Evolutionary conservation across 2,888 invertebrate genomes (phyloP).

Genomic region (Heliothis peltigera): DNA sequence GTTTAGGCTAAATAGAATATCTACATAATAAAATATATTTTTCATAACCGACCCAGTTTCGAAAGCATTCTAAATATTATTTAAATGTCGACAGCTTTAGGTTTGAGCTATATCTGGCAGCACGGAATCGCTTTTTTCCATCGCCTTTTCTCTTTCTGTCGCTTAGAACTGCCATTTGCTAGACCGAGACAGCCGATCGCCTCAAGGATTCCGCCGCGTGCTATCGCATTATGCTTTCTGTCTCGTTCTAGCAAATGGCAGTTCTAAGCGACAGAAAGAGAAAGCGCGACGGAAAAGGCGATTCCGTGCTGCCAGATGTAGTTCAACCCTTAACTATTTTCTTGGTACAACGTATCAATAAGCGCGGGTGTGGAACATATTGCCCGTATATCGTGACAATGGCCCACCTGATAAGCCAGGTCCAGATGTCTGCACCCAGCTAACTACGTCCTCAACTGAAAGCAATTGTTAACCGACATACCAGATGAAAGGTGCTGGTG

Average conservation of each 20-base stretch:
- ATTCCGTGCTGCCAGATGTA: too few relatives aligned
- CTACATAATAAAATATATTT: neutral
- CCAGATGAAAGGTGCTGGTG: constrained; percentile 39
- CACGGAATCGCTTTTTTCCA: too few relatives aligned
- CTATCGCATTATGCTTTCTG: too few relatives aligned
- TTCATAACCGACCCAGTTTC: neutral
- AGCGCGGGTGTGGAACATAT: constrained; percentile 31
- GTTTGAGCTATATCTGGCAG: too few relatives aligned
- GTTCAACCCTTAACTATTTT: constrained; percentile 6
- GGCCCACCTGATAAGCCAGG: constrained; percentile 52
- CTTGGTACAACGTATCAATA: constrained; percentile 32
- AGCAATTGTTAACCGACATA: constrained; percentile 49
- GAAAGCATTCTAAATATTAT: neutral
- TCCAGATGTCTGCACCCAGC: constrained; percentile 23
- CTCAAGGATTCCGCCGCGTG: too few relatives aligned
- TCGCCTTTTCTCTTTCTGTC: too few relatives aligned
- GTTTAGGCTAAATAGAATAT: too few relatives aligned
- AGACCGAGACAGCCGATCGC: too few relatives aligned
- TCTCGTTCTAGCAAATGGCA: too few relatives aligned
- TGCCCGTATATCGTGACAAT: constrained; percentile 13
- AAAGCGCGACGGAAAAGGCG: too few relatives aligned
- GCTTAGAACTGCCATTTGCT: too few relatives aligned
- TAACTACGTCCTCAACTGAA: constrained; percentile 51
- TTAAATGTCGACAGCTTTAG: neutral
- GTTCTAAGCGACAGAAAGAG: too few relatives aligned